Evolutionary conservation across 2,113 vertebrate species (phyloP).

Genomic region (Lamprotornis superbus): DNA sequence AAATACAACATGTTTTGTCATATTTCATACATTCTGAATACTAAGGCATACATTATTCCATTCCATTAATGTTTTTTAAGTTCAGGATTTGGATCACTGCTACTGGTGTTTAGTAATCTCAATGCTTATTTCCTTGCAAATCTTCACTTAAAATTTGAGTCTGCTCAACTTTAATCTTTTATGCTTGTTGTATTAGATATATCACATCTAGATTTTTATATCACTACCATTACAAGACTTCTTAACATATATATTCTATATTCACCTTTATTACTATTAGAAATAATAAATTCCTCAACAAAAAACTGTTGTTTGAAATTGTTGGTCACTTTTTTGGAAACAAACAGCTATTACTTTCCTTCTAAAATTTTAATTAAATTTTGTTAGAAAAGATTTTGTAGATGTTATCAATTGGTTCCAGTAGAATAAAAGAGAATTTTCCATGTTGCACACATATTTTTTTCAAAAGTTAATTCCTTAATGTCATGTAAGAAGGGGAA

Average conservation of each 20-base stretch:
- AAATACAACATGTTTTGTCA: neutral
- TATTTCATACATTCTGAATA: neutral
- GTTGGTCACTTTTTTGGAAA: neutral
- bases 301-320: neutral
- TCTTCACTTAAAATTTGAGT: neutral
- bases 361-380: neutral
- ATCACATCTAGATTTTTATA: neutral
- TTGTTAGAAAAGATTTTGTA: neutral
- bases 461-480: neutral
- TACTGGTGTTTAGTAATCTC: neutral
- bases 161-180: neutral
- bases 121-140: neutral
- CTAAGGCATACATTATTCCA: neutral
- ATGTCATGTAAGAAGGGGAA: neutral
- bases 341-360: neutral
- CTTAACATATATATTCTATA: neutral
- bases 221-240: neutral
- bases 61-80: neutral
- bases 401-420: neutral
- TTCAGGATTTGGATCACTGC: neutral
- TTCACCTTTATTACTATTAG: neutral
- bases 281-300: neutral
- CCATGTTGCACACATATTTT: neutral
- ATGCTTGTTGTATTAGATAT: neutral
- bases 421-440: neutral